Evolutionary conservation across 1,140 invertebrate genomes (phyloP).

Genomic region (Holcopasites calliopsidis): DNA sequence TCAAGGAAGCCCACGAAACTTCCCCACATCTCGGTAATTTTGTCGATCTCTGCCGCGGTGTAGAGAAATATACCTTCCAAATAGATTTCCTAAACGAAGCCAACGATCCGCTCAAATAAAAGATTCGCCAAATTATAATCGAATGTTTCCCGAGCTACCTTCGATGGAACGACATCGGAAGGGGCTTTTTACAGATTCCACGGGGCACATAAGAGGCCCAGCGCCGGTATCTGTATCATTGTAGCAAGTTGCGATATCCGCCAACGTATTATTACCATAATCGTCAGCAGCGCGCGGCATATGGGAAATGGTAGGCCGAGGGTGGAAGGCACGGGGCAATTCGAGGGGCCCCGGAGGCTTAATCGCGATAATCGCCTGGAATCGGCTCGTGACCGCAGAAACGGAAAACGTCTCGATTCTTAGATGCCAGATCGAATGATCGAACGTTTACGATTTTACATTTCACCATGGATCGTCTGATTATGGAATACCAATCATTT

Average conservation of each 20-base stretch:
- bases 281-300: conserved; percentile 63
- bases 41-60: not conserved
- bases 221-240: conserved; percentile 74
- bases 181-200: not conserved
- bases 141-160: conserved; percentile 12
- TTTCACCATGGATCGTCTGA: conserved; percentile 37
- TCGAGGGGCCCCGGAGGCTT: conserved; percentile 61
- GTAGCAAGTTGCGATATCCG: conserved; percentile 73
- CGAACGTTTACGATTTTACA: conserved; percentile 51
- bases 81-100: not conserved
- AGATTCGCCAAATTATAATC: not conserved
- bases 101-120: not conserved
- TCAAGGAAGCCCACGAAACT: not conserved
- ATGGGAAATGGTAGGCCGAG: conserved; percentile 45
- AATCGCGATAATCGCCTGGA: conserved; percentile 76
- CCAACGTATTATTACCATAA: conserved; percentile 78
- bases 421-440: conserved; percentile 59
- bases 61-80: not conserved
- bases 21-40: not conserved
- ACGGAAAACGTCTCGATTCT: conserved; percentile 72
- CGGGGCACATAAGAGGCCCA: not conserved
- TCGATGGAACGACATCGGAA: not conserved
- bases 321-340: conserved; percentile 42
- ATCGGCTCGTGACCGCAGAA: conserved; percentile 76
- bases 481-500: too few species aligned